These are phyloP conservation scores for Nipponacmea schrenckii DNA, from an alignment of 2,888 invertebrate genomes.

Conservation along the genomic window DNA sequence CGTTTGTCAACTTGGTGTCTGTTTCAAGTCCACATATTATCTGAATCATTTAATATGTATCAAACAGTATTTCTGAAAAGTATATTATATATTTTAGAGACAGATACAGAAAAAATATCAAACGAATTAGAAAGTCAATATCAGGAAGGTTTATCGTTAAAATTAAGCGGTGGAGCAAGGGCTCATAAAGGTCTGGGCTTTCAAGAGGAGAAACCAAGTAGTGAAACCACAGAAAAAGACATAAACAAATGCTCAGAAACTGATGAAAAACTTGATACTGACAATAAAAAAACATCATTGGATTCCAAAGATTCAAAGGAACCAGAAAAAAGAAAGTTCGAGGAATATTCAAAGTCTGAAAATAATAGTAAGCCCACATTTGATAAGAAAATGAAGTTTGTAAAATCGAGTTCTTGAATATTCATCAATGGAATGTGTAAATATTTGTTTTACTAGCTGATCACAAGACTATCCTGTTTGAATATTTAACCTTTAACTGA, in stretches of 20 bases:
- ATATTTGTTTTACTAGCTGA: too few species aligned
- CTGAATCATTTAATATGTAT: too few species aligned
- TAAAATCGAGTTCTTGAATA: conserved; percentile 45
- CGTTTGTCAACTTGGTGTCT: too few species aligned
- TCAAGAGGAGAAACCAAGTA: conserved; percentile 25
- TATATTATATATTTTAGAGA: conserved; percentile 29
- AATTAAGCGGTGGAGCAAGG: conserved; percentile 46
- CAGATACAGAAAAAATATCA: conserved; percentile 38
- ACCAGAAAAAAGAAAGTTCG: conserved; percentile 15
- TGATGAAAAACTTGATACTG: conserved; percentile 22
- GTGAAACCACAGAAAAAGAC: not conserved
- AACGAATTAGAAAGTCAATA: conserved; percentile 60
- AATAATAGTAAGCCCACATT: conserved; percentile 17
- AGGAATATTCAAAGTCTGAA: conserved; percentile 24
- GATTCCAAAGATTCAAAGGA: not conserved
- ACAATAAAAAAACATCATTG: conserved; percentile 24
- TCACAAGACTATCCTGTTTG: too few species aligned
- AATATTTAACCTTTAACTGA: too few species aligned
- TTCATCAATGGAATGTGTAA: not conserved
- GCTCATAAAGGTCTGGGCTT: conserved; percentile 63
- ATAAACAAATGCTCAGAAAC: conserved; percentile 14
- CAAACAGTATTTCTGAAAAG: too few species aligned
- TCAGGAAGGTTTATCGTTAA: conserved; percentile 57
- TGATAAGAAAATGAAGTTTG: conserved; percentile 43
- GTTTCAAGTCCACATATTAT: too few species aligned